Evolutionary conservation across 2,797 vertebrate genomes (phyloP), one percentile per base, ranked within the genome.

Genomic region (Pseudomugil tenellus): DNA sequence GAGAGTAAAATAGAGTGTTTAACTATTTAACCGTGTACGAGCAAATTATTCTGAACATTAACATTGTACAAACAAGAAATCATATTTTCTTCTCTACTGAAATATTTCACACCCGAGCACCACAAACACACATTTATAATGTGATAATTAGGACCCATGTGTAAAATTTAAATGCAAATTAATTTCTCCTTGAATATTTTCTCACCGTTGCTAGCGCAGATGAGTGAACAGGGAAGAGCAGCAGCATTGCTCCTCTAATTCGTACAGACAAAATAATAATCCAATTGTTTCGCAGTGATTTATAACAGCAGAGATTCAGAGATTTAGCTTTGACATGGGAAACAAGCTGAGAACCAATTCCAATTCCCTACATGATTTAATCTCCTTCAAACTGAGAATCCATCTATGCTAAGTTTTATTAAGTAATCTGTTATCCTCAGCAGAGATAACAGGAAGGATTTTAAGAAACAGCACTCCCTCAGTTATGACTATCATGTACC

Each of bases 101-200:
- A 76, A 70, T 43, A 58, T 35, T 76, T 79, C 66, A 73, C 76
- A 86, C 58, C 26, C 19, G 28, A 64, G 60, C 62, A 75, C 58
- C 49, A 54, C 84, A 77, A 84, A 83, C 53, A 77, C 77, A 79
- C 58, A 84, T 75, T 72, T 71, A 67, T 72, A 80, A 76, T 60
- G 81, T 79, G 80, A 85, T 85, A 88, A 90, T 88, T 82, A 84
- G 73, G 74, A 72, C 72, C 83, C 76, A 21, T 35, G 80, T 81
- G 85, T 82, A 80, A 86, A 84, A 91, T 88, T 62, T 67, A 76
- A 80, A 89, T 89, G 84, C 63, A 86, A 91, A 90, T 90, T 78
- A 83, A 88, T 81, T 81, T 85, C 43, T 61, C 68, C 67, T 70
- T 76, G 81, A 72, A 72, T 73, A 66, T 82, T 76, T 74, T 67